Base-by-base conservation (phyloP, 1,140 invertebrate species). In the Leucophenga varia region DNA sequence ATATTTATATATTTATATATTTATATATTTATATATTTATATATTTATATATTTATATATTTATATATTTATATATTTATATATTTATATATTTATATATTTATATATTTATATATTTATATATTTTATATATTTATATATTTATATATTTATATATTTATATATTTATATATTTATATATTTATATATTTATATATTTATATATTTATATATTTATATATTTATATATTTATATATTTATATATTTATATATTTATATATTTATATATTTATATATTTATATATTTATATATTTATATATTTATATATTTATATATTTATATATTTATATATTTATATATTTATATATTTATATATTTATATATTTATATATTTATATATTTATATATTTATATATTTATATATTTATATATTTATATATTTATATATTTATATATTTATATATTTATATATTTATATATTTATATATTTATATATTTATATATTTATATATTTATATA, bases 241-340 rank as follows among this genome's bases (percentile, higher is more conserved):
- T 51, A 35, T 16, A 25, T 37, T 28, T 8, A 2, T 46, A 32
- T 40, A 40, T 45, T 32, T 14, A 22, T 44, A 44, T 14, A 44
- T 35, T 28, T 20, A 30, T 13, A 30, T 45, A 49, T 34, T 28
- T 22, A 32, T 49, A 37, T 31, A 21, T 44, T 21, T 25, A 51
- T n/a, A n/a, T n/a, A n/a, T n/a, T n/a, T n/a, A n/a, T n/a, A n/a
- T n/a, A n/a, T n/a, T n/a, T n/a, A n/a, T n/a, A n/a, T n/a, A n/a
- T n/a, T 22, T 43, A 31, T 41, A 37, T 45, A 31, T 44, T n/a
- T 45, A 40, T 58, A 42, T 18, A 31, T 31, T 38, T 44, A 39
- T 16, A 13, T 42, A 38, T 9, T 34, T 34, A 34, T 5, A 34
- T 34, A 8, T 8, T n/a, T 4, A 8, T 34, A 13, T 34, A 8